Conservation (phyloP, 2,113 vertebrate species). For the Megaleporinus macrocephalus region DNA sequence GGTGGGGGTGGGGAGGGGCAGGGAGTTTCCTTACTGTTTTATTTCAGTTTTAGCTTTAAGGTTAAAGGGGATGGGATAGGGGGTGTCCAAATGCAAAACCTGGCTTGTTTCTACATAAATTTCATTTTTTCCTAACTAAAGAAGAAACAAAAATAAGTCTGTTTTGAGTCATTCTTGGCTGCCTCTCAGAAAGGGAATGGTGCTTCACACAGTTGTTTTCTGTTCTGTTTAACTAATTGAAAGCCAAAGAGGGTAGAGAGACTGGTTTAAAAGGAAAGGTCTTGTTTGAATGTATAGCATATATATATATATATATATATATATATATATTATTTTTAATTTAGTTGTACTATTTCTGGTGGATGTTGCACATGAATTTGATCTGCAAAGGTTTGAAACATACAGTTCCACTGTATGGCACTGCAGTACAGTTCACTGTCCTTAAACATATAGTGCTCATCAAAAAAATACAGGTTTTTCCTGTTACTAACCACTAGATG, state of each 20-base stretch:
- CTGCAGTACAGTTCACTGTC: neutral
- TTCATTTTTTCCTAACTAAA: constrained; percentile 78
- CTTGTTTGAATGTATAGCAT: no score
- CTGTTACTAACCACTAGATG: constrained; percentile 29
- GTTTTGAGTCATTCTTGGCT: constrained; percentile 69
- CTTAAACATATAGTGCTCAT: neutral
- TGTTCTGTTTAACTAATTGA: neutral
- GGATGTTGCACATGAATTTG: neutral
- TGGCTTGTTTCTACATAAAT: constrained; percentile 85
- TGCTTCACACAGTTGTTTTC: neutral
- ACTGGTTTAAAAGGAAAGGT: no score
- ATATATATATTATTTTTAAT: neutral
- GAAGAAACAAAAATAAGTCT: constrained; percentile 73
- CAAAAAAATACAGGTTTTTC: neutral
- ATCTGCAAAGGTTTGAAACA: neutral
- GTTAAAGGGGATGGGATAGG: constrained; percentile 66
- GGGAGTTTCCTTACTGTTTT: constrained; percentile 55
- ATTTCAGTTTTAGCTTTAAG: constrained; percentile 84
- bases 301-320: no score
- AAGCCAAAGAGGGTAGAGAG: neutral
- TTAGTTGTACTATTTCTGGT: neutral
- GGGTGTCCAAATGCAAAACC: constrained; percentile 81
- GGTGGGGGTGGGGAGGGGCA: constrained; percentile 35
- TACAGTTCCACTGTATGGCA: neutral
- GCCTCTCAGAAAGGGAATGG: neutral